These are phyloP conservation scores for Apotomis turbidana DNA, from an alignment of 2,888 invertebrate species.

Conservation along the genomic window DNA sequence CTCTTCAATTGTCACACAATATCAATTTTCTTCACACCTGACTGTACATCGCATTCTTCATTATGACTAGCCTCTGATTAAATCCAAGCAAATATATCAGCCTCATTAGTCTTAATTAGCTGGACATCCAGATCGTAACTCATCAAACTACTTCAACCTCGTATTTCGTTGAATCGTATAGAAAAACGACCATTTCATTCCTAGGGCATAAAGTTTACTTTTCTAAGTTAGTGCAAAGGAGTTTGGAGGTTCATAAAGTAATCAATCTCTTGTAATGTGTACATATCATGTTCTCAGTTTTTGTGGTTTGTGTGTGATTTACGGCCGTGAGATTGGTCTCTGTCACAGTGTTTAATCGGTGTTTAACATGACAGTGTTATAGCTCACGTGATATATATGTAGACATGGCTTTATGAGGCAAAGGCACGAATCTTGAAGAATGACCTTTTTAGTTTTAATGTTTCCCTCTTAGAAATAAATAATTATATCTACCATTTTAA, in stretches of 20 bases:
- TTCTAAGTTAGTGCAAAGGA: background rate
- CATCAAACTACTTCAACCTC: background rate
- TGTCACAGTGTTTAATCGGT: slow-evolving; percentile 14
- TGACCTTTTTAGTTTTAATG: no score
- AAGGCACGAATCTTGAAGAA: no score
- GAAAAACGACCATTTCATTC: background rate
- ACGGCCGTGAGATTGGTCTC: background rate
- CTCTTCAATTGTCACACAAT: no score
- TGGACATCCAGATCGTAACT: slow-evolving; percentile 23
- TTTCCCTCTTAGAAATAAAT: no score
- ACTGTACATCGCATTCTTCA: background rate
- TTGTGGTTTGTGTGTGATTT: slow-evolving; percentile 14
- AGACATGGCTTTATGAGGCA: background rate
- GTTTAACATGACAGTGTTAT: background rate
- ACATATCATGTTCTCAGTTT: background rate
- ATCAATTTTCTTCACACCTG: background rate
- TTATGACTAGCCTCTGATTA: slow-evolving; percentile 2
- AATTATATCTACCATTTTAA: no score
- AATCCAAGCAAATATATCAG: slow-evolving; percentile 11
- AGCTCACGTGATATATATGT: background rate
- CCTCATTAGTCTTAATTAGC: slow-evolving; percentile 33
- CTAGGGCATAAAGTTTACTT: background rate
- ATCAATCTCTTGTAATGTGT: background rate
- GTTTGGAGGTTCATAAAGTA: background rate
- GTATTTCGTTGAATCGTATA: background rate